Percentiles rank a stretch among this genome's conserved stretches.
Evolutionary conservation across 2,888 invertebrate genomes (phyloP).

Genomic region (Aphodius granarius): DNA sequence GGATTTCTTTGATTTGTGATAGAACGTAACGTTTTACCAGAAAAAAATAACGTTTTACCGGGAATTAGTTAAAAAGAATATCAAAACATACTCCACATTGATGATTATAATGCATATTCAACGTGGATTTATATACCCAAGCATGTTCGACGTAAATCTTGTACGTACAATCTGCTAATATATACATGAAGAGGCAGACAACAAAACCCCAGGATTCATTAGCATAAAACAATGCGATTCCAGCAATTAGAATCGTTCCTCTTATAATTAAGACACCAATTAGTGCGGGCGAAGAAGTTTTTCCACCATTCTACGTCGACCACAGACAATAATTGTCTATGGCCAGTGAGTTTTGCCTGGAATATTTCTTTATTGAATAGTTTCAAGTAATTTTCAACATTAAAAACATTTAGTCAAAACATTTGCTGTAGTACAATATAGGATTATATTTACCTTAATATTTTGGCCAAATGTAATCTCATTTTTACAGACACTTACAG

Average conservation of each 20-base stretch:
- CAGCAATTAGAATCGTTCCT: conserved; percentile 9
- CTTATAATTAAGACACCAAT: conserved; percentile 8
- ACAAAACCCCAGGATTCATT: neutral
- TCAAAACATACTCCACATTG: neutral
- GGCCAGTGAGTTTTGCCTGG: neutral
- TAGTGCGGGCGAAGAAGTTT: conserved; percentile 10
- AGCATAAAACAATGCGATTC: conserved; percentile 14
- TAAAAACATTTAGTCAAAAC: no score
- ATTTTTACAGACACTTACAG: neutral
- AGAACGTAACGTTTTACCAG: no score
- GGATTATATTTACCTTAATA: no score
- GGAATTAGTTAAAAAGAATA: neutral
- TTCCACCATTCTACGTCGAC: neutral
- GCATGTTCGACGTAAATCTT: neutral
- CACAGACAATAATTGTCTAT: neutral
- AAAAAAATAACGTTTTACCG: neutral
- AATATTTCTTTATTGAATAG: neutral
- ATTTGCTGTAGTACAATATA: no score
- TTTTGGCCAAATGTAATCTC: no score
- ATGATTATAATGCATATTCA: neutral
- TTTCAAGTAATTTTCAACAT: no score
- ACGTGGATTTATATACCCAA: neutral
- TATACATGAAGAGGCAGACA: neutral
- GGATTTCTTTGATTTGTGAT: no score
- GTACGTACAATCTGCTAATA: neutral